These are phyloP conservation scores for Pelodiscus sinensis DNA, from an alignment of 2,113 vertebrate genomes.

Conservation along the genomic window DNA sequence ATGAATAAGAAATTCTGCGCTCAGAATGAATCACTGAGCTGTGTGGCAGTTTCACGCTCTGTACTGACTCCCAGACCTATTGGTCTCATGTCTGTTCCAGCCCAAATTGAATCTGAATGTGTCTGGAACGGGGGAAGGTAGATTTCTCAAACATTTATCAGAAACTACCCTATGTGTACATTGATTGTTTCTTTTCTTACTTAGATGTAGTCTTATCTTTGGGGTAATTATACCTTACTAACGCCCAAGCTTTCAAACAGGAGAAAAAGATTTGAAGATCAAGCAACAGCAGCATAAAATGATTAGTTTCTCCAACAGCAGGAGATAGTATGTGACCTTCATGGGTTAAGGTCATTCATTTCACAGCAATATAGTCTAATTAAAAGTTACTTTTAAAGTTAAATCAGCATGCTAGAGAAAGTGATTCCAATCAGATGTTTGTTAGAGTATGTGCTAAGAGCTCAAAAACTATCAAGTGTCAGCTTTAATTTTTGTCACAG, in stretches of 20 bases:
- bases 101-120: neutral
- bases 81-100: neutral
- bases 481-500: conserved; percentile 2
- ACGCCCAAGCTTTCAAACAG: neutral
- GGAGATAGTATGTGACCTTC: neutral
- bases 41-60: neutral
- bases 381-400: neutral
- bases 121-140: neutral
- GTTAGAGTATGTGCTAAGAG: neutral
- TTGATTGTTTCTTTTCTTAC: neutral
- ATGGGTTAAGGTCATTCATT: neutral
- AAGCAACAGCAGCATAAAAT: neutral
- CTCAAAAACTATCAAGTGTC: neutral
- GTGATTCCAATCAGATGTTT: neutral
- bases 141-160: neutral
- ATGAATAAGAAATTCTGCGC: neutral
- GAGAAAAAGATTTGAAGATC: neutral
- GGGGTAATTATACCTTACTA: neutral
- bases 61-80: neutral
- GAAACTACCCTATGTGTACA: neutral
- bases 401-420: neutral
- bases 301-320: neutral
- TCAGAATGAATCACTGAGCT: neutral
- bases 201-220: neutral
- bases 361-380: neutral